A percentile compares a stretch with the other conserved stretches of the same genome.
phyloP scores from a whole-genome alignment of 2,797 vertebrate genomes.

The Microchirus variegatus region DNA sequence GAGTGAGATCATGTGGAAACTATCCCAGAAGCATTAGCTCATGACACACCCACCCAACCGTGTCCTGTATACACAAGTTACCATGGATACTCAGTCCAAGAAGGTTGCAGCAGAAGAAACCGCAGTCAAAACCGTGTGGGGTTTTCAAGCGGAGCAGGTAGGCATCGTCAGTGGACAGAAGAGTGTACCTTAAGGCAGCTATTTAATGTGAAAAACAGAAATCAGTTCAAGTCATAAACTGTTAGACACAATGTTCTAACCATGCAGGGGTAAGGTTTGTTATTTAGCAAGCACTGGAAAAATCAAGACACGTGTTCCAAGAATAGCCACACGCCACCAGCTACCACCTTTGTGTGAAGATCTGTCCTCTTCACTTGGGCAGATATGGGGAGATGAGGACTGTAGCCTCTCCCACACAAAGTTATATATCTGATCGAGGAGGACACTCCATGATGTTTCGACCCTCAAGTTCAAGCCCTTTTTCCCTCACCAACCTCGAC shows the following conservation, averaged over 20 bases:
- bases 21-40: conserved; percentile 56
- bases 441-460: conserved; percentile 45
- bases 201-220: conserved; percentile 5
- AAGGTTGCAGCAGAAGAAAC: conserved; percentile 48
- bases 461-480: conserved; percentile 52
- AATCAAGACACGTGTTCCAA: conserved; percentile 44
- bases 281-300: conserved; percentile 56
- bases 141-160: conserved; percentile 28
- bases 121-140: conserved; percentile 52
- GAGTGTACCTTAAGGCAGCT: conserved; percentile 27
- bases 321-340: conserved; percentile 43
- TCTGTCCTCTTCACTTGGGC: conserved; percentile 38
- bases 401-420: conserved; percentile 46
- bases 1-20: conserved; percentile 62
- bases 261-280: conserved; percentile 52
- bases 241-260: conserved; percentile 3
- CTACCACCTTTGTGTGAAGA: conserved; percentile 61
- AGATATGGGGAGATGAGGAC: conserved; percentile 45
- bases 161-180: conserved; percentile 21
- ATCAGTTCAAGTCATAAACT: not conserved
- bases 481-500: conserved; percentile 61
- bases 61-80: conserved; percentile 67
- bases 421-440: conserved; percentile 31
- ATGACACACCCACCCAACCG: conserved; percentile 50
- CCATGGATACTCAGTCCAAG: conserved; percentile 71